Conservation (phyloP, 2,888 invertebrate species). For the Chaetogeoica ovagalla region DNA sequence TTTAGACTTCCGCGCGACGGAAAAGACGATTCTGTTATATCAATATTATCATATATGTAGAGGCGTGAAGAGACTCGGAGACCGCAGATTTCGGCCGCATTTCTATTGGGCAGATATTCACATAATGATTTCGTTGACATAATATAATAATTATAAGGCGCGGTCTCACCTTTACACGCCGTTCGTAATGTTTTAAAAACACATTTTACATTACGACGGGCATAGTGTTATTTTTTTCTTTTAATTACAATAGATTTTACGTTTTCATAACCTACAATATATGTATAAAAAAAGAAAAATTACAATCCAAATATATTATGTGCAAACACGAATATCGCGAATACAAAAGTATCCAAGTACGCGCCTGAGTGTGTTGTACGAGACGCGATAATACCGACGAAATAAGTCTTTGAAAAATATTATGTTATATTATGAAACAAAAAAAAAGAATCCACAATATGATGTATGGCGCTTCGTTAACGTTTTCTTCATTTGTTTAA, state of each 20-base stretch:
- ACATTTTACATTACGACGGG: background rate
- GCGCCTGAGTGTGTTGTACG: background rate
- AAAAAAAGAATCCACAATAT: slow-evolving; percentile 4
- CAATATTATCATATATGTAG: too few species aligned
- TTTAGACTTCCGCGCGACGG: too few species aligned
- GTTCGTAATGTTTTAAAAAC: background rate
- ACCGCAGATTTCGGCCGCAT: background rate
- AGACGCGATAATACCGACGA: slow-evolving; percentile 7
- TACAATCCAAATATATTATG: slow-evolving; percentile 34
- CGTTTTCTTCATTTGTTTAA: slow-evolving; percentile 28
- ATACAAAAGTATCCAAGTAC: background rate
- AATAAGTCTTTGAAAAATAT: slow-evolving; percentile 17
- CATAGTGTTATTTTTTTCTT: slow-evolving; percentile 1
- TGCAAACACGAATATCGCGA: slow-evolving; percentile 30
- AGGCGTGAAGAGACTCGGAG: background rate
- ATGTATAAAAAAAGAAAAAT: background rate
- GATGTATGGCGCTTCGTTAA: slow-evolving; percentile 40
- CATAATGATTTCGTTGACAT: too few species aligned
- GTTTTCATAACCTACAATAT: slow-evolving; percentile 15
- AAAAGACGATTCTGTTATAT: too few species aligned
- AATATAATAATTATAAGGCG: too few species aligned
- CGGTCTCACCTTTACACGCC: slow-evolving; percentile 13
- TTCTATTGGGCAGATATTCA: background rate
- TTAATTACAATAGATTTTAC: slow-evolving; percentile 22
- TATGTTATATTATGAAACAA: slow-evolving; percentile 1